These are phyloP conservation scores for Campopleginae sp. DNA, from an alignment of 2,888 invertebrate genomes.

Conservation along the genomic window DNA sequence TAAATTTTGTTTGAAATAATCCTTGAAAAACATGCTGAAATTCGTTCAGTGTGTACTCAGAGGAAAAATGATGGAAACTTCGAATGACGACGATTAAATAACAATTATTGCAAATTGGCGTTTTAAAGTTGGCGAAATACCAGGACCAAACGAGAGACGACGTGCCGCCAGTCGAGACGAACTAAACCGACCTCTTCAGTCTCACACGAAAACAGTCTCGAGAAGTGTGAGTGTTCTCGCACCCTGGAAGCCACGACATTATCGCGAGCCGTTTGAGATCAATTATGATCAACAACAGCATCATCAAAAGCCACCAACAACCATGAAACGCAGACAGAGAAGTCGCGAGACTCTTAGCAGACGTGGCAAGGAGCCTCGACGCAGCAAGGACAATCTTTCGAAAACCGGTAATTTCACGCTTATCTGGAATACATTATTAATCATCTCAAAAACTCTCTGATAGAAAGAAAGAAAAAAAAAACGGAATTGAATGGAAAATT, in stretches of 20 bases:
- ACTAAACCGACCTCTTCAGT: slow-evolving; percentile 87
- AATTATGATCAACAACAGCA: slow-evolving; percentile 89
- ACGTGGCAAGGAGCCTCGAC: slow-evolving; percentile 79
- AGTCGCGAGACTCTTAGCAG: slow-evolving; percentile 81
- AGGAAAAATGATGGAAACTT: not conserved
- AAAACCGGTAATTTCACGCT: slow-evolving; percentile 76
- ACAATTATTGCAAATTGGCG: not conserved
- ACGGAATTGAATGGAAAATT: not conserved
- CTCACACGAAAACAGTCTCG: slow-evolving; percentile 90
- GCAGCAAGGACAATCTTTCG: slow-evolving; percentile 81
- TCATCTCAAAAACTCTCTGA: too few species aligned
- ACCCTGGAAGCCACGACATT: slow-evolving; percentile 92
- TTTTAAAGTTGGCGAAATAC: slow-evolving; percentile 92
- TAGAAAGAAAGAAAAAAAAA: not conserved
- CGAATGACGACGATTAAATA: not conserved
- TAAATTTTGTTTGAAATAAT: not conserved
- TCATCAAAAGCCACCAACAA: slow-evolving; percentile 82
- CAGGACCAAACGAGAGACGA: slow-evolving; percentile 88
- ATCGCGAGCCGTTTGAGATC: slow-evolving; percentile 90
- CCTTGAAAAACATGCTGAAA: not conserved
- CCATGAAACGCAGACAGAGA: slow-evolving; percentile 82
- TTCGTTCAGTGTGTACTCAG: not conserved
- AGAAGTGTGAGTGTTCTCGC: slow-evolving; percentile 92
- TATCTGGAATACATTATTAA: not conserved
- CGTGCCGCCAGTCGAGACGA: slow-evolving; percentile 91